phyloP scores from a whole-genome alignment of 2,888 invertebrate species.

The Sinopyrophorus schimmeli region DNA sequence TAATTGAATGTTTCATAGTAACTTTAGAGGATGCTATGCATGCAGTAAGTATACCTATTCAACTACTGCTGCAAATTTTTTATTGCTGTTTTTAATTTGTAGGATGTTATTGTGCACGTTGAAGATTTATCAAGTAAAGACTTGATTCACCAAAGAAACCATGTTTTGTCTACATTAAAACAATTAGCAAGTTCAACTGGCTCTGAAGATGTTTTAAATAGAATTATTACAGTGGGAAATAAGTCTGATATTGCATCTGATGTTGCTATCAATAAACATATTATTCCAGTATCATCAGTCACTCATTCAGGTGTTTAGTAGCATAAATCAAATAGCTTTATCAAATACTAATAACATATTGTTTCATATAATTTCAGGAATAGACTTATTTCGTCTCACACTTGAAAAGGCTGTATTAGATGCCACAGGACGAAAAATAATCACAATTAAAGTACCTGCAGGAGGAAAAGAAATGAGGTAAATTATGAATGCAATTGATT shows the following conservation, averaged over 20 bases:
- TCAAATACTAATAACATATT: neutral
- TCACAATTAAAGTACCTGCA: conserved; percentile 61
- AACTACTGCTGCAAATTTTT: neutral
- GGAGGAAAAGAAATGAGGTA: conserved; percentile 60
- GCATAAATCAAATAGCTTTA: neutral
- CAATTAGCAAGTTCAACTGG: conserved; percentile 55
- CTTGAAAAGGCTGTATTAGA: conserved; percentile 59
- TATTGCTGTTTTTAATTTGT: conserved; percentile 36
- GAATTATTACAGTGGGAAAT: conserved; percentile 73
- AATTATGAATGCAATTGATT: conserved; percentile 3
- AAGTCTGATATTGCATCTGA: conserved; percentile 65
- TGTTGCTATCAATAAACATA: conserved; percentile 28
- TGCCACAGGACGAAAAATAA: conserved; percentile 58
- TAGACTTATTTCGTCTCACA: conserved; percentile 53
- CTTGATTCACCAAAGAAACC: conserved; percentile 65
- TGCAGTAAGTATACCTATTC: conserved; percentile 59
- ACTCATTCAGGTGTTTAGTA: conserved; percentile 46
- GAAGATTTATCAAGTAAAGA: conserved; percentile 79
- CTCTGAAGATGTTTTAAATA: conserved; percentile 53
- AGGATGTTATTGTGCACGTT: conserved; percentile 81
- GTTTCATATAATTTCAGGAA: conserved; percentile 45
- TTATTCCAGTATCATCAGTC: conserved; percentile 52
- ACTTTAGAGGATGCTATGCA: conserved; percentile 79
- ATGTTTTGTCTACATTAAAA: conserved; percentile 69
- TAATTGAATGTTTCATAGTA: conserved; percentile 78